Percentiles rank a stretch among this genome's conserved stretches.
Evolutionary conservation across 2,888 invertebrate species (phyloP).

Genomic region (Monopis laevigella): DNA sequence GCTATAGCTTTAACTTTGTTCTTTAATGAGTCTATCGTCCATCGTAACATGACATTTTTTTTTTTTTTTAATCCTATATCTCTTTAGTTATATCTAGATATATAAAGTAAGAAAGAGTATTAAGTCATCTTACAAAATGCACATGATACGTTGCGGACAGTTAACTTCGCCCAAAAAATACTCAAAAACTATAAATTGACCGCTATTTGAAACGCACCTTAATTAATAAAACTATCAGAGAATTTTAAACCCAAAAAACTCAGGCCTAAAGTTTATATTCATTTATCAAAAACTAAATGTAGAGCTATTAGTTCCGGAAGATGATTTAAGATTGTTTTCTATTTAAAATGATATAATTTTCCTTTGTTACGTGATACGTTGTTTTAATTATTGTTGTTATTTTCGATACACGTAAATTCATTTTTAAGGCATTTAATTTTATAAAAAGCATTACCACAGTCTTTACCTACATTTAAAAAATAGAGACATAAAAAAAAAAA

Average conservation of each 20-base stretch:
- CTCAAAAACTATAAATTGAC: neutral
- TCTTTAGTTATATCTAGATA: too few species aligned
- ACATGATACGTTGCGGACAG: neutral
- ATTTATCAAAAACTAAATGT: neutral
- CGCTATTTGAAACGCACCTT: neutral
- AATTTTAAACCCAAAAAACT: neutral
- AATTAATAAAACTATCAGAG: too few species aligned
- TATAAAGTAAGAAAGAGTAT: too few species aligned
- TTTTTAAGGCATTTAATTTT: too few species aligned
- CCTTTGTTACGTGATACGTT: neutral
- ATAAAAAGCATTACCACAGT: too few species aligned
- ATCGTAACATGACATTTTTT: too few species aligned
- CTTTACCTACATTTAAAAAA: too few species aligned
- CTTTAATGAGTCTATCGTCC: too few species aligned
- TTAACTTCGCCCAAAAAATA: neutral
- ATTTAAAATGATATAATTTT: neutral
- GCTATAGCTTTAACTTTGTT: too few species aligned
- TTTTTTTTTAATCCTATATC: too few species aligned
- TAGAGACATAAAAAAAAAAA: too few species aligned
- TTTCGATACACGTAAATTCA: too few species aligned
- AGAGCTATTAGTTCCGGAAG: neutral
- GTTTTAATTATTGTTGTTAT: neutral
- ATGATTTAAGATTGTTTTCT: neutral
- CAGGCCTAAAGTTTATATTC: neutral
- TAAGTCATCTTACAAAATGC: neutral